Conservation (phyloP, 2,888 invertebrate genomes). For the Apamea monoglypha region DNA sequence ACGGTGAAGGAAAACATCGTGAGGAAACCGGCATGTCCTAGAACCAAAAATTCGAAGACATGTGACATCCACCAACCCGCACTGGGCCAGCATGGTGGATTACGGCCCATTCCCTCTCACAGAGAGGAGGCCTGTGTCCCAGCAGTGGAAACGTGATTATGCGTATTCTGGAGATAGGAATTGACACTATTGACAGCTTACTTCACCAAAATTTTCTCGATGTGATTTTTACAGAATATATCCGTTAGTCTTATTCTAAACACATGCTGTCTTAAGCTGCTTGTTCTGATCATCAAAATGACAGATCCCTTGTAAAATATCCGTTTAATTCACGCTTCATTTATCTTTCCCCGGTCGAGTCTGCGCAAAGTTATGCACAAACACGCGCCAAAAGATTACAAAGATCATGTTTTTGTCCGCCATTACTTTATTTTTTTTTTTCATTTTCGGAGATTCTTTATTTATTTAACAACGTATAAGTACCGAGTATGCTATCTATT, state of each 20-base stretch:
- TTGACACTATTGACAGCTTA: neutral
- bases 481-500: conserved; percentile 1
- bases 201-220: neutral
- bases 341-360: conserved; percentile 17
- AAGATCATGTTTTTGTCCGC: conserved; percentile 24
- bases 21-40: no score
- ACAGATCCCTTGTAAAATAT: conserved; percentile 5
- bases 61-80: no score
- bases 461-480: conserved; percentile 2
- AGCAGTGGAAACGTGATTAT: no score
- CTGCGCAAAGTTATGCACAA: conserved; percentile 49
- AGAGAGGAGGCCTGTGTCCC: no score
- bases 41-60: no score
- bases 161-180: neutral
- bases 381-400: conserved; percentile 44
- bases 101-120: no score
- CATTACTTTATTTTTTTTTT: conserved; percentile 30
- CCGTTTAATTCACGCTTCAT: conserved; percentile 7
- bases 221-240: neutral
- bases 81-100: no score
- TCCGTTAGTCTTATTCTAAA: neutral
- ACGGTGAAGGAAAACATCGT: no score
- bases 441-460: conserved; percentile 4
- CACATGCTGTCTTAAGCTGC: neutral
- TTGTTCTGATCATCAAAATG: neutral